Base-by-base conservation (phyloP, 2,888 invertebrate genomes). In the Spilosoma lubricipeda region DNA sequence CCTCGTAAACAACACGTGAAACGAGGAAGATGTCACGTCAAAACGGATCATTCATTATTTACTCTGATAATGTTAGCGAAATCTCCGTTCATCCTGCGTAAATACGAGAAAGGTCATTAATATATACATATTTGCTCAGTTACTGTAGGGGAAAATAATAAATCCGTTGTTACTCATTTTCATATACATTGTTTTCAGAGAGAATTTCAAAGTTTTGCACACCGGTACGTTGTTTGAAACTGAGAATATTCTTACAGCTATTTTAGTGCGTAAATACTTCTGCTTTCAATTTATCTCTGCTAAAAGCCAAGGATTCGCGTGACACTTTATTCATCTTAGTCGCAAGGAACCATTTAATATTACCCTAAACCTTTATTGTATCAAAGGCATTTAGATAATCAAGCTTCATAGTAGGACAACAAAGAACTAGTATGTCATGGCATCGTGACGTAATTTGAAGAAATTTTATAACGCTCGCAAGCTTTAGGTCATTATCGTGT, bases 361-460 rank as follows among this genome's bases (percentile, higher is more conserved):
- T 83, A 82, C 82, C 85, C 82, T 91, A 92, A 93, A 92, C 92
- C 90, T 87, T 85, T 80, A 88, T 88, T 90, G 90, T 90, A 91
- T 88, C 88, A 89, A 90, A 90, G 83, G 86, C 91, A 92, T 94
- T 93, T 91, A 94, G 93, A 94, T 94, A 90, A 94, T 93, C 93
- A 92, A 91, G 85, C 86, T 82, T 77, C 85, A 81, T 86, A 82
- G 82, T 83, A 78, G 82, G 82, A 86, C 85, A 86, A 88, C 89
- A 89, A 88, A 89, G 86, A 88, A 82, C 85, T 82, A 87, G 89
- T 82, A 88, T 90, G 89, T 91, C 89, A 90, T 89, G 93, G 90
- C 92, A 87, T 94, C 94, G 94, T 95, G 95, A 95, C 89, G 89
- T 87, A 88, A 82, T 80, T 83, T 83, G 72, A 76, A 90, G 88